Base-by-base conservation (phyloP, 1,140 invertebrate species). In the Cylas formicarius region DNA sequence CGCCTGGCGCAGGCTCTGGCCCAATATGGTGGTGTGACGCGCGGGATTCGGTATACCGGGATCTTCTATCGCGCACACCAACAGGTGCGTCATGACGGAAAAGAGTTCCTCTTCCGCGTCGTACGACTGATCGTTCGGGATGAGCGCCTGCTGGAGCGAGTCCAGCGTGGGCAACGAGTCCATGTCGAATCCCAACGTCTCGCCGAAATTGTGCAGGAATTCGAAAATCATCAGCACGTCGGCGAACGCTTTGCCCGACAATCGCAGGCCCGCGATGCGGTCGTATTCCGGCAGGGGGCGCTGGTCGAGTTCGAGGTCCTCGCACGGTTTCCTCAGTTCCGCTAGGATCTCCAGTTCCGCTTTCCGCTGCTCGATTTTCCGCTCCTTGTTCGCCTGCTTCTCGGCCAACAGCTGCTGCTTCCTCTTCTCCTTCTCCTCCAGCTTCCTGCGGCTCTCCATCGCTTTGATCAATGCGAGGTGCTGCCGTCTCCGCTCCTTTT, bases 141-240 rank as follows among this genome's bases (percentile, higher is more conserved):
- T 66, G 2, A 96, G 68, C 1, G 87, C 90, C 55, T 83, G 74
- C 65, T 96, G 92, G 1, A 97, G 67, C 32, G 82, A 86, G 57
- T 87, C 84, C 39, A 97, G 61, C 1, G 81, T 84, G 3, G 91
- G 91, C 27, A 96, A 63, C 0, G 84, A 83, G 24, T 92, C 90
- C 75, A 88, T 82, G 61, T 92, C 87, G 60, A 95, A 94, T 27
- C 90, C 90, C 7, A 97, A 70, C 0, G 90, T 90, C 66, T 91
- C 86, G 17, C 89, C 90, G 63, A 97, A 97, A 65, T 94, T 97
- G 57, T 94, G 86, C 31, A 95, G 72, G 66, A 97, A 97, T 70
- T 97, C 92, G 60, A 88, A 87, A 2, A 93, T 84, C 86, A 96
- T 94, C 3, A 96, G 72, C 23, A 86, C 72, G 68, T 96, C 90